Evolutionary conservation across 2,888 invertebrate genomes (phyloP).

Genomic region (Gymnocheta viridis): DNA sequence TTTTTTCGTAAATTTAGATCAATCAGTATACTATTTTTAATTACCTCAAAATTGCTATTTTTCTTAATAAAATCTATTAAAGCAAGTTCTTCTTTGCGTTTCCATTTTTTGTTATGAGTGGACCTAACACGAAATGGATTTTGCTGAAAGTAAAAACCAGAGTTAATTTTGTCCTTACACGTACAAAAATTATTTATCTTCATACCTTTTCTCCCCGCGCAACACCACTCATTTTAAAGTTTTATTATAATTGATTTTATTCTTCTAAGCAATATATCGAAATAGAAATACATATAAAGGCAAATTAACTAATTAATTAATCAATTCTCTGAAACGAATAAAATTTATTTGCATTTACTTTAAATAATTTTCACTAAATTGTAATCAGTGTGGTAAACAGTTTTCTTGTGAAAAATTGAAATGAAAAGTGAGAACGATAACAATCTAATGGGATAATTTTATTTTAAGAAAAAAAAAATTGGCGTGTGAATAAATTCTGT

Average conservation of each 20-base stretch:
- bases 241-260: background rate
- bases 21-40: background rate
- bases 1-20: background rate
- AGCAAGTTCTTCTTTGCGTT: constrained; percentile 18
- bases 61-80: constrained; percentile 30
- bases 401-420: too few species aligned
- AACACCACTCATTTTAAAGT: background rate
- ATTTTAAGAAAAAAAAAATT: too few species aligned
- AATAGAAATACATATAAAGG: background rate
- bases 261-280: background rate
- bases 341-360: too few species aligned
- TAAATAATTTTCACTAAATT: too few species aligned
- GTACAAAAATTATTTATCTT: background rate
- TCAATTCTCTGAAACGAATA: too few species aligned
- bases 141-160: background rate
- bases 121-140: background rate
- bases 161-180: background rate
- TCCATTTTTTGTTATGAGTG: constrained; percentile 16
- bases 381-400: too few species aligned
- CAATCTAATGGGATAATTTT: too few species aligned
- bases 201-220: constrained; percentile 16
- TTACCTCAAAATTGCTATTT: constrained; percentile 48
- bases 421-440: too few species aligned
- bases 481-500: too few species aligned
- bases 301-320: background rate